phyloP scores from a whole-genome alignment of 92 coral and sea anemone genomes.

The Palythoa heliodiscus region DNA sequence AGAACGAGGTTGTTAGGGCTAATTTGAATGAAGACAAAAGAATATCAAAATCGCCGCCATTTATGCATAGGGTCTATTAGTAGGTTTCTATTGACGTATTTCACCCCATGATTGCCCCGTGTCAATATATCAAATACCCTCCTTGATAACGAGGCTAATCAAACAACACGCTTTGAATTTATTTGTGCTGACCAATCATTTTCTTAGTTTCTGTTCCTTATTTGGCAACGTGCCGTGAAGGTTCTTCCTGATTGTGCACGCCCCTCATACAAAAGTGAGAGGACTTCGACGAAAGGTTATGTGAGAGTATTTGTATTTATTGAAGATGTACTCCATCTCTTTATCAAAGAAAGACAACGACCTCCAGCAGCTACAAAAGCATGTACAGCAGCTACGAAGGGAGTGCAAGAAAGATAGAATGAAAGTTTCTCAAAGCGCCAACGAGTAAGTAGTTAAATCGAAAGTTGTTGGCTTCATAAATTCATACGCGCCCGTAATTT shows the following conservation, averaged over 20 bases:
- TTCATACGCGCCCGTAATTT: background rate
- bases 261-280: background rate
- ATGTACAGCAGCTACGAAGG: constrained; percentile 59
- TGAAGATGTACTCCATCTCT: constrained; percentile 48
- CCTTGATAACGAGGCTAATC: background rate
- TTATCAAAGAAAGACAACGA: constrained; percentile 61
- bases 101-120: too few species aligned
- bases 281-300: constrained; percentile 1
- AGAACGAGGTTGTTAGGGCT: too few species aligned
- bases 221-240: constrained; percentile 24
- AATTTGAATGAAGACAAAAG: too few species aligned
- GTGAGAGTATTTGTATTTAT: background rate
- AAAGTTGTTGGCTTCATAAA: too few species aligned
- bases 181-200: constrained; percentile 21
- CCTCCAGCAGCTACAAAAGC: constrained; percentile 60
- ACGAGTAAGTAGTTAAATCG: constrained; percentile 55
- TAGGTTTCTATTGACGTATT: too few species aligned
- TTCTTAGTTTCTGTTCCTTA: background rate
- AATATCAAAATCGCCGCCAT: too few species aligned
- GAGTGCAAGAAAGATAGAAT: constrained; percentile 59
- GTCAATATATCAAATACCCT: background rate
- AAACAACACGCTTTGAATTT: background rate
- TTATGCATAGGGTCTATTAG: too few species aligned
- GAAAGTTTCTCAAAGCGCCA: constrained; percentile 68
- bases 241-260: constrained; percentile 26